Base-by-base conservation (phyloP, 2,888 invertebrate genomes). In the Pandemis corylana region DNA sequence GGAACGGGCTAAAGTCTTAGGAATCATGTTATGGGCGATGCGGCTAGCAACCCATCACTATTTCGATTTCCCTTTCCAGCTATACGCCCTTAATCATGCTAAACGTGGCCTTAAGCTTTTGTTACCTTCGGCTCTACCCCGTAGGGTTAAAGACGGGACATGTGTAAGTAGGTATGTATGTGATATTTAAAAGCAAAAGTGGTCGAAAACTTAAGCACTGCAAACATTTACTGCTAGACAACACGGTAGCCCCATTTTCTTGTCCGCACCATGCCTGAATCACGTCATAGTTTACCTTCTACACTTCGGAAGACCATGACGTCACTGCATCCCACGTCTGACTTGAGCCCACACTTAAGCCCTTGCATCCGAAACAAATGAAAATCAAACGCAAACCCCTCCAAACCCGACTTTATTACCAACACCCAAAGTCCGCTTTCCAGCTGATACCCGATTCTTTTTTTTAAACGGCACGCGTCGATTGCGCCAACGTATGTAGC, bases 401-500 rank as follows among this genome's bases (percentile, higher is more conserved):
- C 15, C 84, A 80, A 81, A 49, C 71, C 20, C 9, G 69, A 80
- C 81, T 79, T 76, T 81, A 84, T 75, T 20, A 2, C 5, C 63
- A 56, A n/a, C 6, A 0, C 7, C 77, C 84, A 85, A 81, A 84
- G 86, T 80, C 77, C 76, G 84, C 82, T 81, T 88, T 71, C 77
- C 80, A 78, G 73, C 56, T 71, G 76, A 49, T 9, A 12, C 9
- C n/a, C 1, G 7, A 53, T 15, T 66, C 69, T 73, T 49, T 77
- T 78, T 79, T 80, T 79, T 81, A 83, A 79, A 83, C 77, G 89
- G 89, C 92, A 92, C 91, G 92, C 91, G 92, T 88, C 90, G 79
- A 86, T 92, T 93, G 89, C 92, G 84, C 91, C 91, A 93, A 79
- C 81, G 77, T 77, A 78, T 80, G 82, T 82, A 77, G 79, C 77